phyloP scores from a whole-genome alignment of 2,113 vertebrate species.

The Cavia aperea region DNA sequence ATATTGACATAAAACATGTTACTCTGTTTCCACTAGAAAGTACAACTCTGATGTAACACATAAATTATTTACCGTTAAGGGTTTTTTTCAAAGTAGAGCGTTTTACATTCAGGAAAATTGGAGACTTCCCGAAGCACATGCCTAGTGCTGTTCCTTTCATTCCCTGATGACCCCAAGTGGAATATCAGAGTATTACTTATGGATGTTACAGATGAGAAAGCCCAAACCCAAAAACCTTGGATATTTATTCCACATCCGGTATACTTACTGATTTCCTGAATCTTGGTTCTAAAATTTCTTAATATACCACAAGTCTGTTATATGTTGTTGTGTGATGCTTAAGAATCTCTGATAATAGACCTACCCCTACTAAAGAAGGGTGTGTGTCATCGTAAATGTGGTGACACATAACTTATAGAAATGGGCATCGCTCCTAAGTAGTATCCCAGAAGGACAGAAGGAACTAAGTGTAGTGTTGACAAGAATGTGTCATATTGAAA shows the following conservation, averaged over 20 bases:
- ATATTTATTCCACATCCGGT: neutral
- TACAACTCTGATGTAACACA: neutral
- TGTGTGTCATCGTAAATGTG: neutral
- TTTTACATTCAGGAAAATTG: neutral
- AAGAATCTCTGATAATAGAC: neutral
- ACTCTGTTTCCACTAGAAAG: neutral
- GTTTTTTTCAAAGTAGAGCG: neutral
- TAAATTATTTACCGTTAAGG: neutral
- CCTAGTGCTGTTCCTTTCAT: neutral
- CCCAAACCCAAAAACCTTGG: neutral
- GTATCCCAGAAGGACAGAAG: neutral
- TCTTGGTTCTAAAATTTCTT: neutral
- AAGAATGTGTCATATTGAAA: neutral
- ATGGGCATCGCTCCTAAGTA: neutral
- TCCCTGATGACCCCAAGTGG: neutral
- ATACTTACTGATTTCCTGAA: neutral
- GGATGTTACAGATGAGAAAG: neutral
- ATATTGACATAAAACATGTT: neutral
- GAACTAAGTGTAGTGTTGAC: neutral
- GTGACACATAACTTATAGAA: neutral
- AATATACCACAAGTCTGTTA: too few relatives aligned
- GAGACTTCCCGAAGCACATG: neutral
- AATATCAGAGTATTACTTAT: neutral
- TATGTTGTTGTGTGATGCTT: neutral
- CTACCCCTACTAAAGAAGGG: neutral